A percentile compares a stretch with the other conserved stretches of the same genome.
phyloP scores from a whole-genome alignment of 2,888 invertebrate species.

The Drosophila limbata region DNA sequence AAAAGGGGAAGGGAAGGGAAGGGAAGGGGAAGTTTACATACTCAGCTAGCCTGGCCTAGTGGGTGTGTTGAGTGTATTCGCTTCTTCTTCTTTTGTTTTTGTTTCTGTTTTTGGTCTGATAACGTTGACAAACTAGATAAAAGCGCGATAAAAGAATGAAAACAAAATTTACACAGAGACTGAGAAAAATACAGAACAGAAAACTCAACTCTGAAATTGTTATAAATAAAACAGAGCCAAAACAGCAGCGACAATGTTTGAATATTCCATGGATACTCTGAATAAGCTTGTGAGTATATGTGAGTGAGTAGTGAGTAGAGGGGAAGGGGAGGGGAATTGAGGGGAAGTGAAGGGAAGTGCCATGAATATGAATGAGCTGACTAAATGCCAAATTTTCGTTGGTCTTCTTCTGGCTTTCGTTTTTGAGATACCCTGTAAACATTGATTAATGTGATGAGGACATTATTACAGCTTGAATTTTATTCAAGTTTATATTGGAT shows the following conservation, averaged over 20 bases:
- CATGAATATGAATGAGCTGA: constrained; percentile 72
- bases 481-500: neutral
- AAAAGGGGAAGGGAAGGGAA: constrained; percentile 1
- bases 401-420: constrained; percentile 9
- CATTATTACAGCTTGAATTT: neutral
- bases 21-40: neutral
- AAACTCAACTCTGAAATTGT: constrained; percentile 36
- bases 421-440: constrained; percentile 38
- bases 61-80: constrained; percentile 40
- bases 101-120: constrained; percentile 42
- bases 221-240: constrained; percentile 71
- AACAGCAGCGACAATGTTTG: constrained; percentile 28
- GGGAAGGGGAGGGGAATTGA: neutral
- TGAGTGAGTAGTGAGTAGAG: constrained; percentile 4
- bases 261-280: constrained; percentile 48
- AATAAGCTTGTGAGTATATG: constrained; percentile 24
- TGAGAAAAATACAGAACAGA: constrained; percentile 1
- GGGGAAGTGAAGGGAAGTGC: constrained; percentile 17
- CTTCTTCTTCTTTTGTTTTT: constrained; percentile 27
- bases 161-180: constrained; percentile 57
- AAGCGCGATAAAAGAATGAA: constrained; percentile 74
- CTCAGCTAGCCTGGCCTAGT: constrained; percentile 9
- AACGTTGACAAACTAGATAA: constrained; percentile 78
- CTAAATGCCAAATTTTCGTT: constrained; percentile 35
- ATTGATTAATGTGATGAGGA: neutral